Conservation (phyloP, 1,140 invertebrate genomes). For the Rhizoglyphus robini region DNA sequence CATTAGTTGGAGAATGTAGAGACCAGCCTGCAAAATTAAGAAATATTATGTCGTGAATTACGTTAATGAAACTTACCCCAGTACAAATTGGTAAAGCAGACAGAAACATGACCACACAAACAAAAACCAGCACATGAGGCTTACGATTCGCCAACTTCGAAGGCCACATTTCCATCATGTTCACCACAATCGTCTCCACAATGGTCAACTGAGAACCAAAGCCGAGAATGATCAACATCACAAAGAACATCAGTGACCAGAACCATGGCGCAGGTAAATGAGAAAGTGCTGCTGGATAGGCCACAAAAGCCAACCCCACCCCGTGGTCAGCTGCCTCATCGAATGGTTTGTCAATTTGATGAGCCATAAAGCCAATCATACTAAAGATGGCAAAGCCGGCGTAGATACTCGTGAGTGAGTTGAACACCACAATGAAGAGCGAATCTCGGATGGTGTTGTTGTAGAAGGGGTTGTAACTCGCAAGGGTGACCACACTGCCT, state of each 20-base stretch:
- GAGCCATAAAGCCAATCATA: conserved; percentile 35
- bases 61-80: conserved; percentile 25
- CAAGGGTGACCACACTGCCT: conserved; percentile 64
- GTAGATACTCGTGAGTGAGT: conserved; percentile 33
- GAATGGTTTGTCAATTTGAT: conserved; percentile 32
- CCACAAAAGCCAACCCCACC: background rate
- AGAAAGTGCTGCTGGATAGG: conserved; percentile 7
- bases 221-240: conserved; percentile 4
- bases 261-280: background rate
- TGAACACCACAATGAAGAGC: conserved; percentile 30
- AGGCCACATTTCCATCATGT: conserved; percentile 30
- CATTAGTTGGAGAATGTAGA: conserved; percentile 36
- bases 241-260: conserved; percentile 4
- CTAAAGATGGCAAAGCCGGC: conserved; percentile 35
- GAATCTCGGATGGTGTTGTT: conserved; percentile 35
- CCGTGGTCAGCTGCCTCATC: conserved; percentile 28
- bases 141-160: conserved; percentile 14
- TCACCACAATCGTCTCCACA: conserved; percentile 30
- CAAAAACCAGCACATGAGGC: background rate
- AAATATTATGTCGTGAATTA: background rate
- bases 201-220: conserved; percentile 20
- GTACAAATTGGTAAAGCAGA: conserved; percentile 37
- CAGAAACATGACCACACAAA: conserved; percentile 28
- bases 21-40: too few relatives aligned
- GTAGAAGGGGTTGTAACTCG: conserved; percentile 33